phyloP scores from a whole-genome alignment of 2,888 invertebrate species.

The Papilio gigon region DNA sequence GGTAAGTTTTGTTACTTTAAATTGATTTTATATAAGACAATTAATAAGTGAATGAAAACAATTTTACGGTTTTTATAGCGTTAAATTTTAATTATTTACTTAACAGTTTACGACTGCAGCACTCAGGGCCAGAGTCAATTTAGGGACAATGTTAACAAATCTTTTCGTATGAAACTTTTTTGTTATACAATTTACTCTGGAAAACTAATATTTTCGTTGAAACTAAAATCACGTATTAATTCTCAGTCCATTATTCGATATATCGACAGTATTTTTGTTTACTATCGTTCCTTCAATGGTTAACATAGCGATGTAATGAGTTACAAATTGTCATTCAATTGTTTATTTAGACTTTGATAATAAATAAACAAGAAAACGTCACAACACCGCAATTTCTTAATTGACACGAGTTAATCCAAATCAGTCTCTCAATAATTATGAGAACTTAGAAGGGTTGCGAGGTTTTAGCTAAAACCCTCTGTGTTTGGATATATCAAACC shows the following conservation, averaged over 20 bases:
- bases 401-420: too few relatives aligned
- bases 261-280: not conserved
- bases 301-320: not conserved
- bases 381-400: too few relatives aligned
- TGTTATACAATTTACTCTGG: not conserved
- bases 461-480: too few relatives aligned
- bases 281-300: not conserved
- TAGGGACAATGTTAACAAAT: not conserved
- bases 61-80: conserved; percentile 18
- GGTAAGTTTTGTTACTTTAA: conserved; percentile 56
- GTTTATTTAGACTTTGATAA: conserved; percentile 23
- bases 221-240: too few relatives aligned
- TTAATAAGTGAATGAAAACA: not conserved
- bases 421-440: too few relatives aligned
- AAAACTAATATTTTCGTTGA: not conserved
- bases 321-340: not conserved
- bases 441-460: too few relatives aligned
- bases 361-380: conserved; percentile 5
- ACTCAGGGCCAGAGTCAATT: not conserved
- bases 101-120: not conserved
- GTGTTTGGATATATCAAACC: too few relatives aligned
- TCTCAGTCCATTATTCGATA: too few relatives aligned
- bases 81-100: conserved; percentile 21
- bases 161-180: not conserved
- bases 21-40: conserved; percentile 30